Evolutionary conservation across 30 jellyfish, hydroid and myxozoan species (phyloP), one percentile per base, ranked within the genome.

Genomic region (Morbakka virulenta): DNA sequence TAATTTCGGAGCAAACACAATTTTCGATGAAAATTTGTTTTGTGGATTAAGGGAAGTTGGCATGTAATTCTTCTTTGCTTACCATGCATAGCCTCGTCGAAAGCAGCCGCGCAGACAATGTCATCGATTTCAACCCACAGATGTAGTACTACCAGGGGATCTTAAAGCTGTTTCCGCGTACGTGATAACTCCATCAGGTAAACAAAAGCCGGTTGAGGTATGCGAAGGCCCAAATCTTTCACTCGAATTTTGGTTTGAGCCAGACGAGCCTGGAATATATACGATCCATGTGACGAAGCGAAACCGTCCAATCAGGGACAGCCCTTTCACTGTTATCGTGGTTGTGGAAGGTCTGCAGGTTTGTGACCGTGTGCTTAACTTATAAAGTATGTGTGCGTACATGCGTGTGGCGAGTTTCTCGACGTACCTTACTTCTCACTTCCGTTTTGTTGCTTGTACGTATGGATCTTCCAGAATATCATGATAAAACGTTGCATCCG

Each of bases 181-280:
- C 50, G 95, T 93, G 53, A 72, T 79, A 35, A 33, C 92, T 27
- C 99, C 99, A 32, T 72, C 95, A 24, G 96, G 99, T 9, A 77
- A 72, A 17, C 96, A 93, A 72, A 93, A 81, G 48, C 97, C 95
- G 2, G 92, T 87, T 21, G 96, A 93, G 0, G 32, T 93, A 74
- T 77, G 79, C 35, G 97, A 96, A 4, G 99, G 99, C 20, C 95
- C 95, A 28, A 85, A 93, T 57, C 86, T 85, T 79, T 86, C 99
- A 28, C 86, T 96, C 82, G 74, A 96, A 17, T 95, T 93, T 3
- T 95, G 82, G 50, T 93, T 67, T 87, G 79, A 93, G 74, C 99
- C 99, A 17, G 96, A 82, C 25, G 99, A 93, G 32, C 85, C 96
- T 2, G 99, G 99, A 66, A 96, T 86, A 87, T 93, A 93, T 86